Evolutionary conservation across 2,888 invertebrate genomes (phyloP).

Genomic region (Cantharis nigra): DNA sequence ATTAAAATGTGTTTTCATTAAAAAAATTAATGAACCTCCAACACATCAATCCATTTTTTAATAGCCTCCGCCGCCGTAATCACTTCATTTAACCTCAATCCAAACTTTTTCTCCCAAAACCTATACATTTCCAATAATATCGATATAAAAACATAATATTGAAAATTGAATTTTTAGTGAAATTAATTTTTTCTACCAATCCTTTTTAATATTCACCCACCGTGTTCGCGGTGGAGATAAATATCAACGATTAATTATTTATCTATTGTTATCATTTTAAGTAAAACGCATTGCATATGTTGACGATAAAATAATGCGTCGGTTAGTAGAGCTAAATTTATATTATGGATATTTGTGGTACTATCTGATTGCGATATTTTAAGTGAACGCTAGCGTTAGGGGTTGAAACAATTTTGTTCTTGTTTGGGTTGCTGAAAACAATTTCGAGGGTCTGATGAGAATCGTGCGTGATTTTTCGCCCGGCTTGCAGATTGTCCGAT

Average conservation of each 20-base stretch:
- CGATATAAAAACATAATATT: background rate
- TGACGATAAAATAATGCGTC: constrained; percentile 20
- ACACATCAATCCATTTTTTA: background rate
- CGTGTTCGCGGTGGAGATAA: background rate
- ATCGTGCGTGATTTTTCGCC: constrained; percentile 51
- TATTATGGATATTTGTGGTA: constrained; percentile 3
- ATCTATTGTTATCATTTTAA: constrained; percentile 14
- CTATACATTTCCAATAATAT: background rate
- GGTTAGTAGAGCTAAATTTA: constrained; percentile 12
- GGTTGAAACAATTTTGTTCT: constrained; percentile 15
- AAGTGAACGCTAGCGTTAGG: constrained; percentile 7
- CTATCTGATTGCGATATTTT: constrained; percentile 7
- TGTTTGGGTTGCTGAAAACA: constrained; percentile 14
- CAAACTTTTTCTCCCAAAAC: background rate
- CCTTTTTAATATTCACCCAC: background rate
- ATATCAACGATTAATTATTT: constrained; percentile 4
- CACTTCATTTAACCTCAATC: background rate
- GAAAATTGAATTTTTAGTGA: background rate
- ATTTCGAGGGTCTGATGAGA: constrained; percentile 26
- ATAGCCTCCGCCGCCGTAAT: background rate
- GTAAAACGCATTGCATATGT: constrained; percentile 12
- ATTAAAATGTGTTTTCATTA: constrained; percentile 11
- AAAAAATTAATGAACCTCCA: background rate
- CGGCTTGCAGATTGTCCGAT: constrained; percentile 50
- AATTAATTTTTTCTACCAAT: background rate